Evolutionary conservation across 1,140 invertebrate species (phyloP).

Genomic region (Chymomyza costata): DNA sequence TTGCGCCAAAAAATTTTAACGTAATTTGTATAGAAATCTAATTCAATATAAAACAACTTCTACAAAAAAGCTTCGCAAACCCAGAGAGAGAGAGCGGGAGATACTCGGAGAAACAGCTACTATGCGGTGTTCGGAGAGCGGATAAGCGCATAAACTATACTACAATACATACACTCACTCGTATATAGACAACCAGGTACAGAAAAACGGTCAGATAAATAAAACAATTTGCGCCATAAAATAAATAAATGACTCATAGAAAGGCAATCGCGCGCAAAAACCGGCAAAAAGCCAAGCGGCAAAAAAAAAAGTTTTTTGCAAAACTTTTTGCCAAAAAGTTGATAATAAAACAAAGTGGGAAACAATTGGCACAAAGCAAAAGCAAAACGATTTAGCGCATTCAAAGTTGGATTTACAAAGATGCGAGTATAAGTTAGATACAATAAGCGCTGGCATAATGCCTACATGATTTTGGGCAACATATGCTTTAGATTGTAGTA

Average conservation of each 20-base stretch:
- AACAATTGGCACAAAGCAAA: no score
- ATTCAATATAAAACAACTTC: constrained; percentile 63
- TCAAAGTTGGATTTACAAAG: no score
- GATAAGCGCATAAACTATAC: constrained; percentile 35
- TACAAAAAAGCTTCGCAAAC: constrained; percentile 47
- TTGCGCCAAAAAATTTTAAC: constrained; percentile 57
- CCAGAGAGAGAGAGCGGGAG: constrained; percentile 4
- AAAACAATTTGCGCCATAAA: constrained; percentile 42
- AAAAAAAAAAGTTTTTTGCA: constrained; percentile 7
- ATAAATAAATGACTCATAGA: constrained; percentile 32
- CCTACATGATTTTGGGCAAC: no score
- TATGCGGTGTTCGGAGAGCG: background rate
- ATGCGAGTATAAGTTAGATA: no score
- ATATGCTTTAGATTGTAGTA: no score
- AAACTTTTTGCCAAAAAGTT: constrained; percentile 11
- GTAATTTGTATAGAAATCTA: constrained; percentile 65
- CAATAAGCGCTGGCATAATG: no score
- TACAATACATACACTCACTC: background rate
- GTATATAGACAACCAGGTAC: constrained; percentile 37
- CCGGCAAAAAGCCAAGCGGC: background rate
- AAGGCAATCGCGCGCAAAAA: constrained; percentile 20
- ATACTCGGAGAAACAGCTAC: constrained; percentile 7
- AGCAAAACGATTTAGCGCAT: no score
- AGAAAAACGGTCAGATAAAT: constrained; percentile 40
- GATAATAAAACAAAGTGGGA: no score